Base-by-base conservation (phyloP, 1,140 invertebrate species). In the Whitmania pigra region DNA sequence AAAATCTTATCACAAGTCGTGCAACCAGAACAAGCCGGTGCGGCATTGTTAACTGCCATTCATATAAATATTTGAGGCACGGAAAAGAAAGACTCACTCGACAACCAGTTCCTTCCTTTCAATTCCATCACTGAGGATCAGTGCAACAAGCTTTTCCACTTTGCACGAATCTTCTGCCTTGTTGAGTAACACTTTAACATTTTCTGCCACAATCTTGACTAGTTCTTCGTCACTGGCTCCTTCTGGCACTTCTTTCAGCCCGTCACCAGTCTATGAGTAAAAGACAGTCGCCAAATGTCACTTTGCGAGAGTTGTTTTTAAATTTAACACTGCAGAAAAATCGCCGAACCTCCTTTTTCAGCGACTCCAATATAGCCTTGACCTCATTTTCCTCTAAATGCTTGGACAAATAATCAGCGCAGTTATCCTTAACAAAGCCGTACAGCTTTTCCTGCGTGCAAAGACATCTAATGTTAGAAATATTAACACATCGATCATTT, bases 91-190 rank as follows among this genome's bases (percentile, higher is more conserved):
- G 31, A 63, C 57, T 25, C 22, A 63, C 57, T 63, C 57, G 18
- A 63, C 57, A 63, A 13, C 57, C 57, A 63, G 3, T 31, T 63
- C 57, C 57, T 63, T 63, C 29, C 22, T 63, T n/a, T 63, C 57
- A 63, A 63, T 63, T 13, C 22, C 57, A 22, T 63, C 29, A 0
- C 29, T 63, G 1, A 63, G 11, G 22, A 63, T 25, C 57, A 63
- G 22, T 63, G 20, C 57, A 22, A 63, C 57, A 63, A 63, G 22
- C 20, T 25, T 31, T 25, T 63, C 29, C 22, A 63, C 29, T 63
- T 63, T 63, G 29, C 29, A 31, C 11, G 22, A 31, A 31, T 63
- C 22, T 25, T 63, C 57, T 25, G 11, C 22, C 22, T 22, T 25
- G 22, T 63, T 63, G 57, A 22, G 22, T 31, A 63, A 63, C 3